Evolutionary conservation across 2,797 vertebrate genomes (phyloP), one percentile per base, ranked within the genome.

Genomic region (Sebastes vulpes): DNA sequence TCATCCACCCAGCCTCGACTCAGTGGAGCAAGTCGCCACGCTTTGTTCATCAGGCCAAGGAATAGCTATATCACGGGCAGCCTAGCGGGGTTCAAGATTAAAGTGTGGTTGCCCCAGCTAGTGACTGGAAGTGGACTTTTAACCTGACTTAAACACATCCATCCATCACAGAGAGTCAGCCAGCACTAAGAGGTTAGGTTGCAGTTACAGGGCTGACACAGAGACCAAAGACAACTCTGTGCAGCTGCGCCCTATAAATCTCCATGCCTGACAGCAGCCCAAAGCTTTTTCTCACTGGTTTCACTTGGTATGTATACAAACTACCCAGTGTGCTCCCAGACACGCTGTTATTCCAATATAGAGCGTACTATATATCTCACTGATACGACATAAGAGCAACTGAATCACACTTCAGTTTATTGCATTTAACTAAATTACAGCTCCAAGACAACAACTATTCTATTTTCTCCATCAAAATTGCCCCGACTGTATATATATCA

Each of bases 191-290:
- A 93, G 91, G 89, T 92, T 87, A 88, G 86, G 86, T 94, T 95
- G 89, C 75, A 89, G 86, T 89, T 85, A 78, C 84, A 89, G 75
- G 88, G 64, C 76, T 74, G 84, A 84, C 84, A 90, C 81, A 23
- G 72, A 86, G 84, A 91, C 83, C 90, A 92, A 91, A 94, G 23
- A 89, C 85, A 92, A 90, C 87, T 94, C 95, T 94, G 66, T 91
- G 94, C 91, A 96, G 94, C 95, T 96, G 94, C 32, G 72, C 29
- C 53, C 84, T 81, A 95, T 96, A 95, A 96, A 96, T 97, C 95
- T 95, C 85, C 23, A 79, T 25, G 23, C 16, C 78, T 89, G 91
- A 92, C 92, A 91, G 81, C 82, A 81, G 78, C 88, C 83, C 72
- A 79, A 28, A 89, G 85, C 85, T 65, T 90, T 83, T 75, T 61